These are phyloP conservation scores for Selenia dentaria DNA, from an alignment of 2,888 invertebrate genomes.

Conservation along the genomic window DNA sequence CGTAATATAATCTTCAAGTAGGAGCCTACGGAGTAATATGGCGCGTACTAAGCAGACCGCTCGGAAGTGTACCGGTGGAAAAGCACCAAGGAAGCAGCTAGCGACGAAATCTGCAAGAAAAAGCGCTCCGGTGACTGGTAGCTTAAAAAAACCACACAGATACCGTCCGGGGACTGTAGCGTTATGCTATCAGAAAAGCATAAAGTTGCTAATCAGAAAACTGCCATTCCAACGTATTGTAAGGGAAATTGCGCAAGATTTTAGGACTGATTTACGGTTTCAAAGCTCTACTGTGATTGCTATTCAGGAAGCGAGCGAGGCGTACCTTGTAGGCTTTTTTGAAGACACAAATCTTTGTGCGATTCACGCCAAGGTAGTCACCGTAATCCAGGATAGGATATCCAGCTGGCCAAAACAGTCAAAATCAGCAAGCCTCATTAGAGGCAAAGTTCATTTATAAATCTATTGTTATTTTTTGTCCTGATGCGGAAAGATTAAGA, in stretches of 20 bases:
- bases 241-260: slow-evolving; percentile 90
- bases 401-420: slow-evolving; percentile 61
- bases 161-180: slow-evolving; percentile 89
- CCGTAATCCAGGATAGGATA: slow-evolving; percentile 73
- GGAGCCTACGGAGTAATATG: slow-evolving; percentile 55
- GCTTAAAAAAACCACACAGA: slow-evolving; percentile 90
- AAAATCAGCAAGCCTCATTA: too few relatives aligned
- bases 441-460: too few relatives aligned
- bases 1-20: too few relatives aligned
- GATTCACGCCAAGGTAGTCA: slow-evolving; percentile 77
- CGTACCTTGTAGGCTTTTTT: slow-evolving; percentile 88
- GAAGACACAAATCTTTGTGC: slow-evolving; percentile 93
- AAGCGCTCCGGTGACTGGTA: too few relatives aligned
- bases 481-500: too few relatives aligned
- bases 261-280: slow-evolving; percentile 88
- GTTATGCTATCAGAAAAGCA: slow-evolving; percentile 89
- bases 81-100: too few relatives aligned
- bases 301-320: slow-evolving; percentile 86
- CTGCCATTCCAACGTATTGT: slow-evolving; percentile 90
- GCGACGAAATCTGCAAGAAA: too few relatives aligned
- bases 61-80: slow-evolving; percentile 89
- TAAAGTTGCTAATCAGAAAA: slow-evolving; percentile 88
- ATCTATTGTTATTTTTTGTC: too few relatives aligned
- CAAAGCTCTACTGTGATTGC: slow-evolving; percentile 89
- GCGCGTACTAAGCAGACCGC: slow-evolving; percentile 91